Evolutionary conservation across 2,888 invertebrate species (phyloP).

Genomic region (Cremastobaeus sp.): DNA sequence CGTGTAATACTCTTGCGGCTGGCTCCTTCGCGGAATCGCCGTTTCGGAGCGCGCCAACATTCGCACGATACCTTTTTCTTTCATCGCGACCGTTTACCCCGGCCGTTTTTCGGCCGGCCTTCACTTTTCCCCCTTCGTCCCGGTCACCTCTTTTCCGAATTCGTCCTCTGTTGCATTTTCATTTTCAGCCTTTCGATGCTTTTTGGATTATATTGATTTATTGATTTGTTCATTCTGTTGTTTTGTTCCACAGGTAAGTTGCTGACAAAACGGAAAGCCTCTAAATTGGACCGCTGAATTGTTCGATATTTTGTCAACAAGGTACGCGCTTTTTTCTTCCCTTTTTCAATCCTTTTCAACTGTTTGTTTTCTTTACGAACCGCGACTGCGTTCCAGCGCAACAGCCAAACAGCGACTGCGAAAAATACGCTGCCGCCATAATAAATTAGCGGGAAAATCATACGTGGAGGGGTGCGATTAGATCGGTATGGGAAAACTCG

Average conservation of each 20-base stretch:
- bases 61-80: constrained; percentile 29
- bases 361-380: too few relatives aligned
- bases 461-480: too few relatives aligned
- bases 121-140: too few relatives aligned
- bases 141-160: too few relatives aligned
- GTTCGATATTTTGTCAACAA: constrained; percentile 28
- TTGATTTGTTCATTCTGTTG: background rate
- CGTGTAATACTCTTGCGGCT: constrained; percentile 36
- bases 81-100: constrained; percentile 1
- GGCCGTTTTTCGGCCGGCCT: too few relatives aligned
- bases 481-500: too few relatives aligned
- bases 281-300: constrained; percentile 29
- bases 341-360: background rate
- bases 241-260: constrained; percentile 46
- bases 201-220: background rate
- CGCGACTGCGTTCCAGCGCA: too few relatives aligned
- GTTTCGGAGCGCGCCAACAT: constrained; percentile 38
- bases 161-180: too few relatives aligned
- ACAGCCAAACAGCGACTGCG: too few relatives aligned
- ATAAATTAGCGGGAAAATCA: too few relatives aligned
- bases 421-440: too few relatives aligned
- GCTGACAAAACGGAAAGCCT: constrained; percentile 30
- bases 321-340: constrained; percentile 29
- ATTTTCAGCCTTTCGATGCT: too few relatives aligned
- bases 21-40: constrained; percentile 36